phyloP scores from a whole-genome alignment of 2,888 invertebrate species.

The Drosophila koepferae region DNA sequence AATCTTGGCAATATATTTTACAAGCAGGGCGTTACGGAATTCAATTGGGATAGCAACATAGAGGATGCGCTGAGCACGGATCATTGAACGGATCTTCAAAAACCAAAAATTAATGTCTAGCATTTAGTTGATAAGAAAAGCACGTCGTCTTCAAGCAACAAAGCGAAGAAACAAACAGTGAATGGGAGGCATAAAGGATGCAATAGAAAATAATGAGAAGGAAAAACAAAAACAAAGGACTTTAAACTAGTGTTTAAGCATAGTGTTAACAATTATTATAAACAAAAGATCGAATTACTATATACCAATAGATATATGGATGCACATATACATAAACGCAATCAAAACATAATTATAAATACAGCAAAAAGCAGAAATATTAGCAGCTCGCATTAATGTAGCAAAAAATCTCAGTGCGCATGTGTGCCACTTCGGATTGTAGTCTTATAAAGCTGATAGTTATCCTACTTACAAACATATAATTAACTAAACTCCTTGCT shows the following conservation, averaged over 20 bases:
- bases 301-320: constrained; percentile 14
- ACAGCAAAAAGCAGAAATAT: constrained; percentile 17
- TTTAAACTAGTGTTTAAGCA: constrained; percentile 73
- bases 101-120: constrained; percentile 72
- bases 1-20: constrained; percentile 93
- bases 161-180: constrained; percentile 35
- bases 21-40: constrained; percentile 91
- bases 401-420: constrained; percentile 52
- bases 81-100: constrained; percentile 74
- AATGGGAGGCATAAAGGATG: constrained; percentile 27
- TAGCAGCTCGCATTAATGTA: constrained; percentile 45
- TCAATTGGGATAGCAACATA: constrained; percentile 94
- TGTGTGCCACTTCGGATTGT: constrained; percentile 14
- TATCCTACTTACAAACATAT: constrained; percentile 27
- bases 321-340: constrained; percentile 24
- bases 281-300: constrained; percentile 33
- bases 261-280: constrained; percentile 51
- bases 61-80: constrained; percentile 88
- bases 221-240: constrained; percentile 70
- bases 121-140: constrained; percentile 47
- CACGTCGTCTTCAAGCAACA: constrained; percentile 1
- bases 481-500: constrained; percentile 39
- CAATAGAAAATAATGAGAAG: constrained; percentile 28
- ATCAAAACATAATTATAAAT: constrained; percentile 36
- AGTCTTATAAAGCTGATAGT: constrained; percentile 27